These are phyloP conservation scores for Eretmochelys imbricata DNA, from an alignment of 2,113 vertebrate species.

Conservation along the genomic window DNA sequence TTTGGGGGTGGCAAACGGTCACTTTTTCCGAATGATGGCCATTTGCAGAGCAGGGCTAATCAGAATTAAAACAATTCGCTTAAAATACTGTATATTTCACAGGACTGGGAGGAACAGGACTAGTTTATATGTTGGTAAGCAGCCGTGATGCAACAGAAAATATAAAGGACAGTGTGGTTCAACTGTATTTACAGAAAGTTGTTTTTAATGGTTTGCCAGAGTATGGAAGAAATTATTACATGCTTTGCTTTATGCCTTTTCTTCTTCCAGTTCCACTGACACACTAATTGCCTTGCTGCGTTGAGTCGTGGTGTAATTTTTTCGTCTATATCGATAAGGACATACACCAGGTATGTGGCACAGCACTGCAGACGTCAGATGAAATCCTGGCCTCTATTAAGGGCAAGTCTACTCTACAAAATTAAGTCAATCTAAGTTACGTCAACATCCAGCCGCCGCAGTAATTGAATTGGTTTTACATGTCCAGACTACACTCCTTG, in stretches of 20 bases:
- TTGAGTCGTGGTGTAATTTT: background rate
- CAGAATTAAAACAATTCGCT: background rate
- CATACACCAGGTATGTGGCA: background rate
- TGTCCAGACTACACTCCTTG: no score
- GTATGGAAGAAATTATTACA: background rate
- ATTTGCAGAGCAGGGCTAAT: background rate
- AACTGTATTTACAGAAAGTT: background rate
- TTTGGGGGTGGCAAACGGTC: background rate
- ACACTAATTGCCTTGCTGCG: background rate
- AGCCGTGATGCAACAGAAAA: accelerated
- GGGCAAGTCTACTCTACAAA: no score
- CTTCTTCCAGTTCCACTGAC: background rate
- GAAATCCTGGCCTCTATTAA: background rate
- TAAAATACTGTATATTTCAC: background rate
- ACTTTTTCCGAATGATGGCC: background rate
- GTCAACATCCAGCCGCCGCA: no score
- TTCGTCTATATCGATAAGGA: background rate
- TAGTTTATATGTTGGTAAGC: background rate
- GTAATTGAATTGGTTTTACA: no score
- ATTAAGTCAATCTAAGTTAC: no score
- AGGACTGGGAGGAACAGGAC: background rate
- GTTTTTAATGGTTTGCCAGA: background rate
- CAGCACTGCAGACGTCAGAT: background rate
- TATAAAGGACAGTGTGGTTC: background rate
- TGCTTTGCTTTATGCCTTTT: background rate